These are phyloP conservation scores for Napeogenes sylphis DNA, from an alignment of 2,888 invertebrate species.

Conservation along the genomic window DNA sequence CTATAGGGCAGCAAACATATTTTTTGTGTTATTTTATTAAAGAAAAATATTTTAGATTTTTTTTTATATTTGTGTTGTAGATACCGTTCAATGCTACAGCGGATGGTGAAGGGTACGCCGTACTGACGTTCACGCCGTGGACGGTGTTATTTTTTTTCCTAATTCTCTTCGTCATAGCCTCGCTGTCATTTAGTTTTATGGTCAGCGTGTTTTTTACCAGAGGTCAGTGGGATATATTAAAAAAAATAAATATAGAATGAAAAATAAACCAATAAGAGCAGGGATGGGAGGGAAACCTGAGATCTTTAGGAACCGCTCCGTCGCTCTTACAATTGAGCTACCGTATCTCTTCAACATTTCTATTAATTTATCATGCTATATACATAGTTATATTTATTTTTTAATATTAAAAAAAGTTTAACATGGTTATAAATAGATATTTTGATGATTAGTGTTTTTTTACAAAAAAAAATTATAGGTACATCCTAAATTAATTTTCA, in stretches of 20 bases:
- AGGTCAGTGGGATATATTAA: slow-evolving; percentile 69
- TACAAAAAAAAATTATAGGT: too few species aligned
- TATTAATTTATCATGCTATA: neutral
- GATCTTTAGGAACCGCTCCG: too few species aligned
- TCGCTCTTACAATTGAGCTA: too few species aligned
- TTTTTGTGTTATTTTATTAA: too few species aligned
- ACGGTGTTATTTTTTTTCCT: slow-evolving; percentile 84
- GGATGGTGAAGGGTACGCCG: slow-evolving; percentile 70
- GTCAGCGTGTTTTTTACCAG: slow-evolving; percentile 88
- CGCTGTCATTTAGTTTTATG: slow-evolving; percentile 87
- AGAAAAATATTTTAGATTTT: too few species aligned
- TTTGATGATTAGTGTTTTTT: too few species aligned
- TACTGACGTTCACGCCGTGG: slow-evolving; percentile 83
- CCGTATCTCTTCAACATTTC: neutral
- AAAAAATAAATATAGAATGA: neutral
- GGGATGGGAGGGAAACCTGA: too few species aligned
- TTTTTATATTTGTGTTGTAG: slow-evolving; percentile 45
- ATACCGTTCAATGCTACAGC: slow-evolving; percentile 70
- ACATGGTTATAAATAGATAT: too few species aligned
- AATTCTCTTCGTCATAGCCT: slow-evolving; percentile 82
- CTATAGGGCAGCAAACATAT: too few species aligned
- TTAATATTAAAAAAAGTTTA: neutral
- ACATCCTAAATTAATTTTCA: too few species aligned
- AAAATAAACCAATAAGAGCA: neutral
- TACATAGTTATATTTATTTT: neutral